Evolutionary conservation across 1,140 invertebrate species (phyloP).

Genomic region (Drosophila kikkawai): DNA sequence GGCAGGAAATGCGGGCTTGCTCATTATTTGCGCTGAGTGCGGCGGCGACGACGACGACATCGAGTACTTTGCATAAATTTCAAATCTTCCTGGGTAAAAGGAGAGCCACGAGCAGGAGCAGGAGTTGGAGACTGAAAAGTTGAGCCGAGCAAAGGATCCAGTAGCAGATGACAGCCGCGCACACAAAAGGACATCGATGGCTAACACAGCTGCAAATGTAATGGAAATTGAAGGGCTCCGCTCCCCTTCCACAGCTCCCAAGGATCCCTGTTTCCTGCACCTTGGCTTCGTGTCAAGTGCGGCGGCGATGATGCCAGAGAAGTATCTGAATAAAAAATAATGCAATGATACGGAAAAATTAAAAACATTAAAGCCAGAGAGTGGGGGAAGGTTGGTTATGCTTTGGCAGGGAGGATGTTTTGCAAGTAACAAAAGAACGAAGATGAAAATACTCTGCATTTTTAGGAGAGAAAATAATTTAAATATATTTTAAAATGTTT

Average conservation of each 20-base stretch:
- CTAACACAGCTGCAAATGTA: slow-evolving; percentile 75
- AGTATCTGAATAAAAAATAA: slow-evolving; percentile 63
- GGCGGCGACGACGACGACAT: slow-evolving; percentile 61
- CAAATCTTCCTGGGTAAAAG: slow-evolving; percentile 64
- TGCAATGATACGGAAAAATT: slow-evolving; percentile 84
- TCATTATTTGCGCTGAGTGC: slow-evolving; percentile 82
- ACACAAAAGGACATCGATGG: slow-evolving; percentile 83
- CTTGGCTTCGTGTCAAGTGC: slow-evolving; percentile 76
- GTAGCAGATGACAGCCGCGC: slow-evolving; percentile 72
- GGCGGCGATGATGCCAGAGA: slow-evolving; percentile 39
- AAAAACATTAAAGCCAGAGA: slow-evolving; percentile 66
- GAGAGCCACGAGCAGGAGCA: slow-evolving; percentile 5
- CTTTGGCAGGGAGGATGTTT: slow-evolving; percentile 10
- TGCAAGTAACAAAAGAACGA: slow-evolving; percentile 1
- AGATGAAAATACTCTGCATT: not conserved
- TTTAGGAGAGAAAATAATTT: not conserved
- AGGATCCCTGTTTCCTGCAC: slow-evolving; percentile 33
- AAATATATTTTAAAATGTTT: not conserved
- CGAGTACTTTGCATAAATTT: slow-evolving; percentile 83
- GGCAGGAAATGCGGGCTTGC: slow-evolving; percentile 82
- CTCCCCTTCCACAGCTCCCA: not conserved
- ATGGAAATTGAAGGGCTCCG: slow-evolving; percentile 77
- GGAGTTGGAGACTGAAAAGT: slow-evolving; percentile 21
- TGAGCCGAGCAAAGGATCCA: slow-evolving; percentile 23
- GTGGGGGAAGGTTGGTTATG: slow-evolving; percentile 12